These are phyloP conservation scores for Geopemphigus sp. DNA, from an alignment of 1,140 invertebrate genomes.

Conservation along the genomic window DNA sequence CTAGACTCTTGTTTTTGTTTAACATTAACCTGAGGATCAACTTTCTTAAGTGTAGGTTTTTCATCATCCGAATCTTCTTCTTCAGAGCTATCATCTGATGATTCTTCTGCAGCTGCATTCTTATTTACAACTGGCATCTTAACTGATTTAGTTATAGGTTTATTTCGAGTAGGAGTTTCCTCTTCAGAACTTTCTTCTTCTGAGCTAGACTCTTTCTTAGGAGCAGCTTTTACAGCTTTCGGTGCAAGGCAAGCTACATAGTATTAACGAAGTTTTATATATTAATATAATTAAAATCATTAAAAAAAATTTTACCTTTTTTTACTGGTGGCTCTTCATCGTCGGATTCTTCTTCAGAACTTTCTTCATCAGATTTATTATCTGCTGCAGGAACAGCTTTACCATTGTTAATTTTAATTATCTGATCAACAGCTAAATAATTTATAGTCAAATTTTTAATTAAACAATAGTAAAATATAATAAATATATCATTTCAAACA, in stretches of 20 bases:
- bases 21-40: no score
- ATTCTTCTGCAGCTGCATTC: background rate
- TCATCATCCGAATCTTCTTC: constrained; percentile 17
- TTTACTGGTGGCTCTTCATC: constrained; percentile 36
- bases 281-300: background rate
- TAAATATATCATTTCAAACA: no score
- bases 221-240: background rate
- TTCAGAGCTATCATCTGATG: constrained; percentile 30
- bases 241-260: constrained; percentile 8
- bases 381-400: background rate
- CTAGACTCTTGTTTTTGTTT: background rate
- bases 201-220: constrained; percentile 1
- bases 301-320: background rate
- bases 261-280: background rate
- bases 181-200: constrained; percentile 40
- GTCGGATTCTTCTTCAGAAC: constrained; percentile 17
- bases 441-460: no score
- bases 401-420: constrained; percentile 37
- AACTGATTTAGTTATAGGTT: constrained; percentile 29
- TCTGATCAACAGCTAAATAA: constrained; percentile 34
- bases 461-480: background rate
- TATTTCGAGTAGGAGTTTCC: constrained; percentile 7
- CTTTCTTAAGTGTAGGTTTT: background rate
- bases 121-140: constrained; percentile 7
- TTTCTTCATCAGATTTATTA: background rate